phyloP scores from a whole-genome alignment of 2,113 vertebrate genomes.

The Hydrochoerus hydrochaeris region DNA sequence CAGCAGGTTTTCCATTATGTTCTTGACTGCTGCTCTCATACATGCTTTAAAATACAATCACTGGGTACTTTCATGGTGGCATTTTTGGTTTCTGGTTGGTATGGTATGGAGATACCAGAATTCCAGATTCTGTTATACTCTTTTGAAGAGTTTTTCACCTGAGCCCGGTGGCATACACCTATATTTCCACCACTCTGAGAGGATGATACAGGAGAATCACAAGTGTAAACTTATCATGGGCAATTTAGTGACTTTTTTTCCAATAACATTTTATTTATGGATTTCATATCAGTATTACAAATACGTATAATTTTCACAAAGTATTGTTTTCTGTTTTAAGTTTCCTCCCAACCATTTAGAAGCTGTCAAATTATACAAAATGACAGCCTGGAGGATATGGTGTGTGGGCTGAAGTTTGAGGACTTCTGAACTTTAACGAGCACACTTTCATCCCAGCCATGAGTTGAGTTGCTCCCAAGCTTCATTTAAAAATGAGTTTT shows the following conservation, averaged over 20 bases:
- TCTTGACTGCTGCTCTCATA: background rate
- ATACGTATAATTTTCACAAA: background rate
- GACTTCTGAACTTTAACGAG: background rate
- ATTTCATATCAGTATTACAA: background rate
- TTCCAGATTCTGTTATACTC: background rate
- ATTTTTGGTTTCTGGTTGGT: background rate
- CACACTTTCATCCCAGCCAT: background rate
- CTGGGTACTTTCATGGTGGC: background rate
- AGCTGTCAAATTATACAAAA: background rate
- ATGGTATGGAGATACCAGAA: background rate
- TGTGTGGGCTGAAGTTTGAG: background rate
- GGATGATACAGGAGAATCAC: background rate
- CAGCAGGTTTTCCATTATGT: background rate
- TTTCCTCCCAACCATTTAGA: background rate
- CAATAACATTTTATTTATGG: background rate
- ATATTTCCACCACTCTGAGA: background rate
- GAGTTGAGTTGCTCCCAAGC: background rate
- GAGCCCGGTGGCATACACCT: background rate
- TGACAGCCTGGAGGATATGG: background rate
- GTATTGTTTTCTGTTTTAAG: background rate
- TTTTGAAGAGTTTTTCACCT: background rate
- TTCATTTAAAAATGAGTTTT: background rate
- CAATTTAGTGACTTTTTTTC: background rate
- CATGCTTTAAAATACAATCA: background rate
- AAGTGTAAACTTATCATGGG: background rate